These are phyloP conservation scores for Pithys albifrons DNA, from an alignment of 2,113 vertebrate species.

Conservation along the genomic window DNA sequence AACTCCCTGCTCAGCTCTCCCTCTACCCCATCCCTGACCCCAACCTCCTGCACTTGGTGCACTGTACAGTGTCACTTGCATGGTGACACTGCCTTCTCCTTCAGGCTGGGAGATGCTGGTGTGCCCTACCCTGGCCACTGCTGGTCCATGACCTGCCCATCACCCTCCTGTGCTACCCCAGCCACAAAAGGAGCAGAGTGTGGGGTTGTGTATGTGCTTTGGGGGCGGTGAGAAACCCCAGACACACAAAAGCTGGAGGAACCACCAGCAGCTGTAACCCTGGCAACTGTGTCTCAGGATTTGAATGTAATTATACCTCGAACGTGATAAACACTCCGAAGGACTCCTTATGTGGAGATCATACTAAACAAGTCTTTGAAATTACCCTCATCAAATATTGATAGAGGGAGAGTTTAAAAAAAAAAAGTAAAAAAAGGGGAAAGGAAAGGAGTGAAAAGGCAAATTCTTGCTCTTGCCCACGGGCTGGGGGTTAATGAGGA, in stretches of 20 bases:
- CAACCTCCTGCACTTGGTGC: not conserved
- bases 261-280: slow-evolving; percentile 79
- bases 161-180: not conserved
- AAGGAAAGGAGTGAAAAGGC: not conserved
- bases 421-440: not conserved
- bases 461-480: not conserved
- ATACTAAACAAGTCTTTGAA: slow-evolving; percentile 83
- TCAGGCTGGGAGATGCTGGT: not conserved
- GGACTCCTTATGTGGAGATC: slow-evolving; percentile 79
- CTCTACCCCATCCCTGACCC: not conserved
- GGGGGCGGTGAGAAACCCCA: slow-evolving; percentile 61
- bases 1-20: not conserved
- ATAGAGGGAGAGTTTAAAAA: slow-evolving; percentile 60
- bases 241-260: slow-evolving; percentile 71
- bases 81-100: not conserved
- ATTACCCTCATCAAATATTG: slow-evolving; percentile 83
- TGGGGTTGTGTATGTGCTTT: accelerated
- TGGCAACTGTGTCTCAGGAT: slow-evolving; percentile 84
- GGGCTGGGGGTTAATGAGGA: not conserved
- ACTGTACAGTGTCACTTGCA: not conserved
- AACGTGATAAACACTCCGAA: slow-evolving; percentile 82
- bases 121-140: not conserved
- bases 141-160: not conserved
- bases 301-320: slow-evolving; percentile 83
- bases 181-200: slow-evolving; percentile 3